phyloP scores from a whole-genome alignment of 2,888 invertebrate species.

The Altica lythri region DNA sequence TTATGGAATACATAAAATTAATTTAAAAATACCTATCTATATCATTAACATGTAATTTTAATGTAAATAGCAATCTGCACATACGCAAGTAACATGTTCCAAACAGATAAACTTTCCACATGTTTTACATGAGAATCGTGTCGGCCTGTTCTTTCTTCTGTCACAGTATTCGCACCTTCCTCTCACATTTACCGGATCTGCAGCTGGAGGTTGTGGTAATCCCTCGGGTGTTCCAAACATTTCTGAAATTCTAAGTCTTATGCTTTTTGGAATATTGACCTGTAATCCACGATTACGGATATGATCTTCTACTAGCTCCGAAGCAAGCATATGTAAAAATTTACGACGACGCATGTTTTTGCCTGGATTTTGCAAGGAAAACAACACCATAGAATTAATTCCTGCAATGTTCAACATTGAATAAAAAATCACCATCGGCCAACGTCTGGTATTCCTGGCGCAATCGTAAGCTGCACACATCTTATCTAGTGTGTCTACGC shows the following conservation, averaged over 20 bases:
- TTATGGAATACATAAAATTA: too few relatives aligned
- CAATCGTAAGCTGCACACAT: too few relatives aligned
- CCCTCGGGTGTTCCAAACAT: conserved; percentile 16
- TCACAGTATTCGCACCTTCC: conserved; percentile 22
- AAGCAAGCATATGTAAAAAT: conserved; percentile 20
- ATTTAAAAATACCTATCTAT: too few relatives aligned
- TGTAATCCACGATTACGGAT: conserved; percentile 12
- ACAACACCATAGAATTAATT: conserved; percentile 20
- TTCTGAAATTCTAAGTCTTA: conserved; percentile 17
- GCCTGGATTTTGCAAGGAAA: conserved; percentile 10
- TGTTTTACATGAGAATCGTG: conserved; percentile 19
- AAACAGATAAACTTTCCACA: conserved; percentile 23
- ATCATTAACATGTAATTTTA: too few relatives aligned
- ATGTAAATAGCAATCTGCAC: conserved; percentile 12
- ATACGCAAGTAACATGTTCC: conserved; percentile 16
- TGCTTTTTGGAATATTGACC: conserved; percentile 14
- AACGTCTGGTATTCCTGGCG: too few relatives aligned
- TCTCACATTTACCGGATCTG: conserved; percentile 7
- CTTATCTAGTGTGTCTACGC: conserved; percentile 1
- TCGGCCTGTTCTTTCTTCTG: conserved; percentile 22
- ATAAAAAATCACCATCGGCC: conserved; percentile 16
- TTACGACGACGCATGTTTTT: conserved; percentile 21
- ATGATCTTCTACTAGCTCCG: conserved; percentile 14
- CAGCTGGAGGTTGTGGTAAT: conserved; percentile 15
- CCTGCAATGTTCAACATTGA: conserved; percentile 15